Evolutionary conservation across 2,113 vertebrate species (phyloP).

Genomic region (Syrmaticus mikado): DNA sequence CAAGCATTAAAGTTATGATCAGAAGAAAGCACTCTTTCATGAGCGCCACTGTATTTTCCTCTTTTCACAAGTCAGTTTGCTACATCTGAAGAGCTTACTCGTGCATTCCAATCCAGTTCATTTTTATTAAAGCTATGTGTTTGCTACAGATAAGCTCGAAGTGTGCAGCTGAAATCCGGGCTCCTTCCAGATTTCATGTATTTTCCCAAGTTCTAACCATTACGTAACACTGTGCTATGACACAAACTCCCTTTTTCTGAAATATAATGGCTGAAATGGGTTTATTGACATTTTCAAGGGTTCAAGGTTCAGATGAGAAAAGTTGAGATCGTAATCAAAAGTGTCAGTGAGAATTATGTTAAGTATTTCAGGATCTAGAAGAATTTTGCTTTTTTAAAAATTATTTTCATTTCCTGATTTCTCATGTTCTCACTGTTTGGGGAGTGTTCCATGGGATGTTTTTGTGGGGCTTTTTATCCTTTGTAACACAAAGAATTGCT

Average conservation of each 20-base stretch:
- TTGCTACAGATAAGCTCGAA: slow-evolving; percentile 61
- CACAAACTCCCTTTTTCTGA: slow-evolving; percentile 25
- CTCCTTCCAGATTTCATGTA: slow-evolving; percentile 44
- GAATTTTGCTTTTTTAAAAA: background rate
- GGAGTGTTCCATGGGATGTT: background rate
- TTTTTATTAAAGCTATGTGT: slow-evolving; percentile 64
- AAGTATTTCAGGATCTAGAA: slow-evolving; percentile 1
- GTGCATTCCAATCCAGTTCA: slow-evolving; percentile 43
- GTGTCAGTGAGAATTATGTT: slow-evolving; percentile 30
- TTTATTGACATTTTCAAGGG: slow-evolving; percentile 54
- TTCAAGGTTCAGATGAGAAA: slow-evolving; percentile 59
- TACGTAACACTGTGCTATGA: slow-evolving; percentile 45
- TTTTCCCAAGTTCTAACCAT: slow-evolving; percentile 52
- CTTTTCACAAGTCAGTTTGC: slow-evolving; percentile 35
- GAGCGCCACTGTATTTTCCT: slow-evolving; percentile 12
- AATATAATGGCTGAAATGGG: slow-evolving; percentile 37
- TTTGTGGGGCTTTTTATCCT: background rate
- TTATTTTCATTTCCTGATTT: background rate
- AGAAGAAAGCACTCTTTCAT: slow-evolving; percentile 19
- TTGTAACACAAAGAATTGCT: background rate
- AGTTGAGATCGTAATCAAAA: slow-evolving; percentile 40
- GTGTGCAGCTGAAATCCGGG: slow-evolving; percentile 55
- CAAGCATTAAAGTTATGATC: background rate
- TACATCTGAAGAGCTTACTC: slow-evolving; percentile 62
- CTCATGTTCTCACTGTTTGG: background rate